Conservation (phyloP, 1,140 invertebrate species). For the Neodiprion lecontei region DNA sequence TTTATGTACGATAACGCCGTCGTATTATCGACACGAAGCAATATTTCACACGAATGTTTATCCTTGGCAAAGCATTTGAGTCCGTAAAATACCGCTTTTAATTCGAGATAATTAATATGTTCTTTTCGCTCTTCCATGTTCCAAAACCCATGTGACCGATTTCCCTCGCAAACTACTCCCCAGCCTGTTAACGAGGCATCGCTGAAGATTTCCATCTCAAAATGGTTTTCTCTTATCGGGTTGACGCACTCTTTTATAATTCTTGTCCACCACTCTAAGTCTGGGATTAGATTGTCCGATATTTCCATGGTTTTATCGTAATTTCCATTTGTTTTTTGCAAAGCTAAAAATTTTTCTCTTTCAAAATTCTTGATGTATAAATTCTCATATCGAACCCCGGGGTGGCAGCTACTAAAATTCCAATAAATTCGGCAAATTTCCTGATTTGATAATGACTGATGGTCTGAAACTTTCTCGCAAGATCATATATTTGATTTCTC, state of each 20-base stretch:
- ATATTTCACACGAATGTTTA: too few relatives aligned
- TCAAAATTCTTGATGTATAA: slow-evolving; percentile 31
- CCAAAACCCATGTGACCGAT: slow-evolving; percentile 36
- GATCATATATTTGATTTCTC: slow-evolving; percentile 19
- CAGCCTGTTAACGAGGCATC: slow-evolving; percentile 40
- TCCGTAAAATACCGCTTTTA: too few relatives aligned
- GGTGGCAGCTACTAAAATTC: slow-evolving; percentile 24
- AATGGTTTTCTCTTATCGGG: slow-evolving; percentile 24
- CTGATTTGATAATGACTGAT: slow-evolving; percentile 27
- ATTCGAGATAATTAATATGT: slow-evolving; percentile 15
- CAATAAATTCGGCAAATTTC: slow-evolving; percentile 31
- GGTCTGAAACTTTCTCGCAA: slow-evolving; percentile 12
- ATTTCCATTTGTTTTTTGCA: slow-evolving; percentile 21
- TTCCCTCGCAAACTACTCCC: slow-evolving; percentile 28
- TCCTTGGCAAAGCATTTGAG: too few relatives aligned
- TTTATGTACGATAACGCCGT: too few relatives aligned
- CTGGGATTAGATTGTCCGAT: slow-evolving; percentile 14
- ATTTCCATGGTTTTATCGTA: slow-evolving; percentile 19
- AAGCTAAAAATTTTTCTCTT: slow-evolving; percentile 29
- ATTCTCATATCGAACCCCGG: slow-evolving; percentile 27
- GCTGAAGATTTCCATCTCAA: slow-evolving; percentile 35
- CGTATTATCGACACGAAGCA: too few relatives aligned
- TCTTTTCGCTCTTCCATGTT: slow-evolving; percentile 22
- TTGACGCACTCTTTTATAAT: slow-evolving; percentile 22
- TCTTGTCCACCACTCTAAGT: slow-evolving; percentile 37